Base-by-base conservation (phyloP, 2,113 vertebrate species). In the Setophaga coronata region DNA sequence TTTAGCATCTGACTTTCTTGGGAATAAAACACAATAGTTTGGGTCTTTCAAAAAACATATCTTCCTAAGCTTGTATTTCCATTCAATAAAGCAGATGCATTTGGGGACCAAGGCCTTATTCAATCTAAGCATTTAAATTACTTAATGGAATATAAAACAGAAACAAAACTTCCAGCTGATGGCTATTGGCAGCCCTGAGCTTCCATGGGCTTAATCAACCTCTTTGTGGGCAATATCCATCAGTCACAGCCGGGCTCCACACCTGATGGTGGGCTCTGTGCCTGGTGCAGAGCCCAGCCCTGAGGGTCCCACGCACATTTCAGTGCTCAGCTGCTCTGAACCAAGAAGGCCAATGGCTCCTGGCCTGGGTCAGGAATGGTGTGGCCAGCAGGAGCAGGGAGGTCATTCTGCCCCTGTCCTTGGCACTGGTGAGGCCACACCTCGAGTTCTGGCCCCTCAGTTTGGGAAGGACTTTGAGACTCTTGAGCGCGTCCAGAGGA, bases 231-330 rank as follows among this genome's bases (percentile, higher is more conserved):
- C 58, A 73, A 28, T 1, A 18, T 11, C 7, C 62, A 47, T 54
- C 62, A 38, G 15, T 21, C 53, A 61, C 29, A 71, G 57, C 60
- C 29, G n/a, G 19, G 25, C 69, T 77, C 14, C 58, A 4, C 29
- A 61, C n/a, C 73, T 26, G 38, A 45, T 3, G 33, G 33, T 3
- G 14, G 34, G 60, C 18, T 3, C 42, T 18, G 25, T 0, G 5
- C 50, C 36, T 6, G 9, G 2, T 19, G 13, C 40, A 14, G 31
- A 12, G 17, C 24, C 34, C 23, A 28, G 33, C n/a, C 18, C 36
- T 10, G 8, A 14, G 0, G 10, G 18, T 45, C 36, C 43, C 69
- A 33, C 0, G 0, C 21, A 40, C 9, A 9, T 34, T 7, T 9
- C 50, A 60, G 36, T 34, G 18, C 60, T 74, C 51, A 14, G 43